Conservation (phyloP, 2,888 invertebrate species). For the Argyresthia albistria region DNA sequence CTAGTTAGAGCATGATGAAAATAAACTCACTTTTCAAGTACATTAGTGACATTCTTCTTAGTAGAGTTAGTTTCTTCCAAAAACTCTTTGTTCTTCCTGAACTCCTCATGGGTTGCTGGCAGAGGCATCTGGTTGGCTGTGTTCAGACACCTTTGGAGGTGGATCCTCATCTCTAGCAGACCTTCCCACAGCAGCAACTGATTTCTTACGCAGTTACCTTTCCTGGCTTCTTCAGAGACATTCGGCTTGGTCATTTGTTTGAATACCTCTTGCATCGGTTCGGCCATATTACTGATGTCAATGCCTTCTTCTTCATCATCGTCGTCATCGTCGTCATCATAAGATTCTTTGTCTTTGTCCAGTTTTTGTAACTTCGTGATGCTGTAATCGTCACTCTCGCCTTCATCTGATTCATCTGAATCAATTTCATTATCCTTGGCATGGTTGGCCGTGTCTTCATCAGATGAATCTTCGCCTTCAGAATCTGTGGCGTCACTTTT, state of each 20-base stretch:
- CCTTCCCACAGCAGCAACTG: constrained; percentile 88
- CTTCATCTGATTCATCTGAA: constrained; percentile 18
- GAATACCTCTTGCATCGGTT: constrained; percentile 65
- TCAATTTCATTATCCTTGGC: constrained; percentile 12
- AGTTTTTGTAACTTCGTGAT: constrained; percentile 20
- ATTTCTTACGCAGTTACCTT: constrained; percentile 78
- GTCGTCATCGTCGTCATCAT: constrained; percentile 26
- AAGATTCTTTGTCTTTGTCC: constrained; percentile 21
- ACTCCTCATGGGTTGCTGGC: constrained; percentile 56
- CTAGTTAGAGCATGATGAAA: too few species aligned
- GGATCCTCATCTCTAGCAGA: constrained; percentile 88
- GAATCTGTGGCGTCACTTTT: background rate
- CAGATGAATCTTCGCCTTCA: constrained; percentile 1
- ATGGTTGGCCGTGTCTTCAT: constrained; percentile 10
- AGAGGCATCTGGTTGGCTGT: constrained; percentile 87
- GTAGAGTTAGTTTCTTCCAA: constrained; percentile 58
- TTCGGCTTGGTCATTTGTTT: constrained; percentile 72
- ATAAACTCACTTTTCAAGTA: constrained; percentile 74
- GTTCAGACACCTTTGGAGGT: constrained; percentile 85
- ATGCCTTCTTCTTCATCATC: constrained; percentile 44
- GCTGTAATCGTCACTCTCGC: constrained; percentile 20
- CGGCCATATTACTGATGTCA: constrained; percentile 56
- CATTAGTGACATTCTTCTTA: constrained; percentile 64
- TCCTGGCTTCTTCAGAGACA: constrained; percentile 72
- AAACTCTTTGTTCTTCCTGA: constrained; percentile 65